Conservation (phyloP, 1,140 invertebrate genomes). For the Ectropis grisescens region DNA sequence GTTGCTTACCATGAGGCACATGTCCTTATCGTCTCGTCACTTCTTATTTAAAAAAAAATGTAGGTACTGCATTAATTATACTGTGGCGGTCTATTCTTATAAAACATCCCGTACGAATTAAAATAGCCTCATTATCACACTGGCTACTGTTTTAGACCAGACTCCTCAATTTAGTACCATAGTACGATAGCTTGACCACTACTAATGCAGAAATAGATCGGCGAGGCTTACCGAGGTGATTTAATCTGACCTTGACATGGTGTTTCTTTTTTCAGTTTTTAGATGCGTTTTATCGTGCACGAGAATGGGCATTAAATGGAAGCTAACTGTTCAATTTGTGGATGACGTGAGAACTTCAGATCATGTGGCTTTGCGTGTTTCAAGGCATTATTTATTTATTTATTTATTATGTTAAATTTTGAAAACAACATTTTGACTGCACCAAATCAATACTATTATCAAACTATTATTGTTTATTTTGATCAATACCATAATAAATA, state of each 20-base stretch:
- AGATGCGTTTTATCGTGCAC: neutral
- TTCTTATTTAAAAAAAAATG: too few relatives aligned
- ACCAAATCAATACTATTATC: too few relatives aligned
- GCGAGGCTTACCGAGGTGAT: conserved; percentile 9
- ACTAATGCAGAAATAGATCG: conserved; percentile 16
- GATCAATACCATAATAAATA: too few relatives aligned
- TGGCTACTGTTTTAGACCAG: conserved; percentile 10
- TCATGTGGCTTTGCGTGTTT: too few relatives aligned
- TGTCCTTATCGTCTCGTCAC: too few relatives aligned
- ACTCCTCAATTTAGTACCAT: conserved; percentile 25
- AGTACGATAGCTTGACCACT: conserved; percentile 20
- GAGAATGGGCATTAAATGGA: neutral
- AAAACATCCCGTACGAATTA: conserved; percentile 26
- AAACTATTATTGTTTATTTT: too few relatives aligned
- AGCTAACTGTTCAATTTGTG: neutral
- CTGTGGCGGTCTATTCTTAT: too few relatives aligned
- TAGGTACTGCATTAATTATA: too few relatives aligned
- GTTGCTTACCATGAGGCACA: too few relatives aligned
- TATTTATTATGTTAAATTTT: neutral
- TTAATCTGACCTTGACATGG: conserved; percentile 15
- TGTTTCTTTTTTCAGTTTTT: neutral
- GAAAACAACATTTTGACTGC: neutral
- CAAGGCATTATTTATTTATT: neutral
- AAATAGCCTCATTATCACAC: conserved; percentile 16
- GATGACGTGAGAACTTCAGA: neutral